These are phyloP conservation scores for Blera fallax DNA, from an alignment of 2,888 invertebrate species.

Conservation along the genomic window DNA sequence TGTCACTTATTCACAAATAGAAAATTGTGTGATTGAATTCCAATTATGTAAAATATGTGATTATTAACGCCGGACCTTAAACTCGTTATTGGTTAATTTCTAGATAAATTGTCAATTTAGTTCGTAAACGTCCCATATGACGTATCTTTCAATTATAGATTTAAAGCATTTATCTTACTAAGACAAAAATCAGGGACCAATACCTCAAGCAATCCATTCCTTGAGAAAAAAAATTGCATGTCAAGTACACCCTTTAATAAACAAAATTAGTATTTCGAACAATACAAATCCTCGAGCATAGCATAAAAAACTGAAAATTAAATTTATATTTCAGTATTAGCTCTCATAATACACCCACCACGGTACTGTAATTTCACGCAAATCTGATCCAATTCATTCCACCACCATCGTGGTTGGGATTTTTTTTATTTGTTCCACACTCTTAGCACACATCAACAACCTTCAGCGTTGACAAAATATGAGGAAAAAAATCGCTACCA, in stretches of 20 bases:
- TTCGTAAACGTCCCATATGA: too few species aligned
- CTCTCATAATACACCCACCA: slow-evolving; percentile 11
- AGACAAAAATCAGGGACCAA: too few species aligned
- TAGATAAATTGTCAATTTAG: too few species aligned
- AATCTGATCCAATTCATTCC: slow-evolving; percentile 65
- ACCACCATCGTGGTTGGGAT: slow-evolving; percentile 6
- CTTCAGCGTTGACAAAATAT: slow-evolving; percentile 35
- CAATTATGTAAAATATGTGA: too few species aligned
- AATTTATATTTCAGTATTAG: slow-evolving; percentile 62
- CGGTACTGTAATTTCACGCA: slow-evolving; percentile 64
- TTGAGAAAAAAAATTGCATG: not conserved
- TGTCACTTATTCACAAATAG: too few species aligned
- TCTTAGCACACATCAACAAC: slow-evolving; percentile 60
- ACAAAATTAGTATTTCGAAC: slow-evolving; percentile 38
- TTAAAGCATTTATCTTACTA: too few species aligned
- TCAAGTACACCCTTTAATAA: slow-evolving; percentile 55
- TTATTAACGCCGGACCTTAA: too few species aligned
- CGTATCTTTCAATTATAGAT: too few species aligned
- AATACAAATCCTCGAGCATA: slow-evolving; percentile 35
- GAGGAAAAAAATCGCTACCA: slow-evolving; percentile 16
- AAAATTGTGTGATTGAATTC: too few species aligned
- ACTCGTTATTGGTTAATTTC: too few species aligned
- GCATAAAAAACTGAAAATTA: slow-evolving; percentile 41
- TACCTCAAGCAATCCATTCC: not conserved
- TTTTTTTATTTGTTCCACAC: slow-evolving; percentile 20